phyloP scores from a whole-genome alignment of 2,888 invertebrate species.

The Drosophila kuntzei region DNA sequence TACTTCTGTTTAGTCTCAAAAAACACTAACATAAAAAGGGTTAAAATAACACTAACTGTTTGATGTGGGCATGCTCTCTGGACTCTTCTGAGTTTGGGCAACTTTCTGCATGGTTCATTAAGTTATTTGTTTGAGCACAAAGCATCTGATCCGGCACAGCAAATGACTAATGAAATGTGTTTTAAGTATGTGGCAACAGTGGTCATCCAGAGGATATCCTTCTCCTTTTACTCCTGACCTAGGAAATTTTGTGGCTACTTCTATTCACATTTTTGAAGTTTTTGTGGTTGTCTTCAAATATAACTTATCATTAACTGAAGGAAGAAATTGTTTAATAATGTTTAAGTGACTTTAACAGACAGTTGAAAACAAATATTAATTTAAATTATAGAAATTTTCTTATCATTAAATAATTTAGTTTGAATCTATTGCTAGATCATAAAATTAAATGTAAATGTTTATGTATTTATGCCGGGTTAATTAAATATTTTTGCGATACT shows the following conservation, averaged over 20 bases:
- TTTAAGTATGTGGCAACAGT: slow-evolving; percentile 6
- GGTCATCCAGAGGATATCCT: slow-evolving; percentile 1
- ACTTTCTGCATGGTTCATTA: slow-evolving; percentile 69
- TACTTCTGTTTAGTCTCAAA: neutral
- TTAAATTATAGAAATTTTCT: too few species aligned
- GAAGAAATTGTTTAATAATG: too few species aligned
- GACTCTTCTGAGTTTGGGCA: slow-evolving; percentile 8
- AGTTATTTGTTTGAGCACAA: slow-evolving; percentile 55
- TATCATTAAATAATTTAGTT: too few species aligned
- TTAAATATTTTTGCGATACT: too few species aligned
- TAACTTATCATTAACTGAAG: too few species aligned
- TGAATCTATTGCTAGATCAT: too few species aligned
- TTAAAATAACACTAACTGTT: slow-evolving; percentile 71
- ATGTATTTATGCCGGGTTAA: too few species aligned
- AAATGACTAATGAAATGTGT: slow-evolving; percentile 40
- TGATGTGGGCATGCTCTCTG: slow-evolving; percentile 57
- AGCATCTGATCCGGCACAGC: slow-evolving; percentile 19
- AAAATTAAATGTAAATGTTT: too few species aligned
- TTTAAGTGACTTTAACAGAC: too few species aligned
- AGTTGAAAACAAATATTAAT: too few species aligned
- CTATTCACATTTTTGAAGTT: neutral
- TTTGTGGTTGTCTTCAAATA: neutral
- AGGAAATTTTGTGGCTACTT: neutral
- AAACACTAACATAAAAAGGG: slow-evolving; percentile 51
- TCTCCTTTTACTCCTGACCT: neutral